These are phyloP conservation scores for Xanthostigma xanthostigma DNA, from an alignment of 2,888 invertebrate species.

Conservation along the genomic window DNA sequence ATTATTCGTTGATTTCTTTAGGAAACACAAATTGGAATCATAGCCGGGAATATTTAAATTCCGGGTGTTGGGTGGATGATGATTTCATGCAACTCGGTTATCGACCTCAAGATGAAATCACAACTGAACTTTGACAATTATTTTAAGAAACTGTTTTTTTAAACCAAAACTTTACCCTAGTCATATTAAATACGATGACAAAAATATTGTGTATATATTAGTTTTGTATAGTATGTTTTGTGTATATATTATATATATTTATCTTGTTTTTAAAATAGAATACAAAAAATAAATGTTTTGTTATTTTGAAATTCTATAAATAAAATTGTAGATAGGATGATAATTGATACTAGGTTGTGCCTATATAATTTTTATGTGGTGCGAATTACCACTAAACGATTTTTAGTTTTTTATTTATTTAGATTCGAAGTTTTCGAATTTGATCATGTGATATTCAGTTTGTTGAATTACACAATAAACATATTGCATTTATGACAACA, in stretches of 20 bases:
- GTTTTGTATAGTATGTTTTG: neutral
- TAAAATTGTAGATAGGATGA: too few species aligned
- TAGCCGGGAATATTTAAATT: slow-evolving; percentile 31
- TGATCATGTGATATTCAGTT: too few species aligned
- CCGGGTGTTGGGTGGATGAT: slow-evolving; percentile 53
- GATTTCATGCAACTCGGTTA: slow-evolving; percentile 73
- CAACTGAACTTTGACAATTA: slow-evolving; percentile 55
- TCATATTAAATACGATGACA: neutral
- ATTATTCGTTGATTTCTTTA: slow-evolving; percentile 21
- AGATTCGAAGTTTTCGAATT: too few species aligned
- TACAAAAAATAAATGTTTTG: too few species aligned
- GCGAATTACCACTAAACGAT: too few species aligned
- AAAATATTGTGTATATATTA: neutral
- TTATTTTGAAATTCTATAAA: too few species aligned
- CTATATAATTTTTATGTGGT: too few species aligned
- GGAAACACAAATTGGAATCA: slow-evolving; percentile 14
- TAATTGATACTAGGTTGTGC: too few species aligned
- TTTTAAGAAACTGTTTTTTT: neutral
- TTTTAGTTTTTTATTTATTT: too few species aligned
- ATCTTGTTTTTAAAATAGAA: neutral
- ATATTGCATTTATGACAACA: too few species aligned
- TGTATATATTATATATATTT: neutral
- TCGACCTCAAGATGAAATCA: slow-evolving; percentile 77
- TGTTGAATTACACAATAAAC: too few species aligned
- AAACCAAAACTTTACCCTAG: neutral